A percentile compares a stretch with the other conserved stretches of the same genome.
These are phyloP conservation scores for Phthorimaea operculella DNA, from an alignment of 1,140 invertebrate species.

Conservation along the genomic window DNA sequence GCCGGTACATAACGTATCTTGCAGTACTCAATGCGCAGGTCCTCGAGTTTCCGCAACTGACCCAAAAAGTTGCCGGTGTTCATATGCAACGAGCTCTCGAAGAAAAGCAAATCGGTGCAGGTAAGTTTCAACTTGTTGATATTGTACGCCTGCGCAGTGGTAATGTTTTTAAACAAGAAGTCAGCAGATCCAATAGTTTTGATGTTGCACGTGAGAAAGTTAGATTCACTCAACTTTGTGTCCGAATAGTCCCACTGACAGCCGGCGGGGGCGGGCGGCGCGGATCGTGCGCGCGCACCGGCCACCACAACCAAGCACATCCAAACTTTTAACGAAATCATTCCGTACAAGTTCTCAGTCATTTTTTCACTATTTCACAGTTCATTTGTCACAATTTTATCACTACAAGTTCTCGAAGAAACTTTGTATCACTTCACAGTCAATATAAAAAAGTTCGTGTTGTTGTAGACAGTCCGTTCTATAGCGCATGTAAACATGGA, in stretches of 20 bases:
- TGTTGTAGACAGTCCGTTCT: constrained; percentile 41
- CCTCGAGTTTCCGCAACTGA: constrained; percentile 70
- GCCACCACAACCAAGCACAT: constrained; percentile 55
- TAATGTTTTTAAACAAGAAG: constrained; percentile 77
- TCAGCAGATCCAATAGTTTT: constrained; percentile 78
- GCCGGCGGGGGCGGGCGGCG: constrained; percentile 71
- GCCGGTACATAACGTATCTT: constrained; percentile 81
- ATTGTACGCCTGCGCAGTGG: constrained; percentile 73
- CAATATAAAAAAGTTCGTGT: constrained; percentile 40
- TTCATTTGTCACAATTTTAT: constrained; percentile 55
- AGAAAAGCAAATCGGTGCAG: constrained; percentile 83
- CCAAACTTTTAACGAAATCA: constrained; percentile 65
- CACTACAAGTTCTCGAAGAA: constrained; percentile 34
- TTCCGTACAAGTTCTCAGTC: constrained; percentile 56
- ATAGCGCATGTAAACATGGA: constrained; percentile 63
- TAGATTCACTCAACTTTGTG: constrained; percentile 67
- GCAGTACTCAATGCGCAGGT: constrained; percentile 81
- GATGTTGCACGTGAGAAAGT: constrained; percentile 76
- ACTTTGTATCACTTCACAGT: constrained; percentile 46
- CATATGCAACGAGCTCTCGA: constrained; percentile 78
- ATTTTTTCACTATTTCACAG: constrained; percentile 52
- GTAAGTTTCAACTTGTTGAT: constrained; percentile 77
- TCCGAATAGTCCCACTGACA: constrained; percentile 75
- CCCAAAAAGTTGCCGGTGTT: constrained; percentile 74
- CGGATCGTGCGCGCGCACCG: constrained; percentile 59